These are phyloP conservation scores for Ivindomyrus marchei DNA, from an alignment of 2,113 vertebrate genomes.

Conservation along the genomic window DNA sequence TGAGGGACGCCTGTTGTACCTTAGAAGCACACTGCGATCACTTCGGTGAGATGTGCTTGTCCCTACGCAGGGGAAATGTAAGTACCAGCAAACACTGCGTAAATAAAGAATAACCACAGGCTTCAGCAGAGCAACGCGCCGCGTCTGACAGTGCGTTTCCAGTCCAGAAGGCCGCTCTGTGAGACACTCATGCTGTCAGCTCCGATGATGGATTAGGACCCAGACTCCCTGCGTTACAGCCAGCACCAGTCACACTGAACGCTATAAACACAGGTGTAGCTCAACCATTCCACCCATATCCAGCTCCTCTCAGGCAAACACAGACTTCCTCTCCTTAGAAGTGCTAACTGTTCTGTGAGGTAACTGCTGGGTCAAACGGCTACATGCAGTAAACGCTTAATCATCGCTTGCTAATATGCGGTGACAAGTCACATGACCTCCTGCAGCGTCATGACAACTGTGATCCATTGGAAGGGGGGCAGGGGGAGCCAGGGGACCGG, in stretches of 20 bases:
- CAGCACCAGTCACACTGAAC: background rate
- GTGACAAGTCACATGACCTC: background rate
- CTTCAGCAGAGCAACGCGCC: background rate
- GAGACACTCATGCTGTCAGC: background rate
- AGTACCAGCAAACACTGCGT: background rate
- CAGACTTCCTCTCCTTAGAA: background rate
- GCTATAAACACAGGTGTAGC: background rate
- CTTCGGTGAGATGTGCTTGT: background rate
- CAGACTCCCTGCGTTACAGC: background rate
- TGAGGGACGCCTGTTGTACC: background rate
- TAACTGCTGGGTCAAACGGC: background rate
- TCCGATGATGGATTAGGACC: background rate
- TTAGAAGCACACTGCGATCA: background rate
- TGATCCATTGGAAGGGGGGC: background rate
- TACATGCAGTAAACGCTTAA: background rate
- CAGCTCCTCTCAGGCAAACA: background rate
- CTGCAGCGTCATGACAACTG: background rate
- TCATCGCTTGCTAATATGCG: background rate
- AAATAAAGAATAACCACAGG: background rate
- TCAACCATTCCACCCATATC: background rate
- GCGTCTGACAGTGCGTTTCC: background rate
- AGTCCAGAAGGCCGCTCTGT: background rate
- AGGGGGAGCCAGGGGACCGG: background rate
- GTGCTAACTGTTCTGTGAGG: background rate
- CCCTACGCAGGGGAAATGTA: background rate